These are phyloP conservation scores for Diplazon laetatorius DNA, from an alignment of 2,888 invertebrate species.

Conservation along the genomic window DNA sequence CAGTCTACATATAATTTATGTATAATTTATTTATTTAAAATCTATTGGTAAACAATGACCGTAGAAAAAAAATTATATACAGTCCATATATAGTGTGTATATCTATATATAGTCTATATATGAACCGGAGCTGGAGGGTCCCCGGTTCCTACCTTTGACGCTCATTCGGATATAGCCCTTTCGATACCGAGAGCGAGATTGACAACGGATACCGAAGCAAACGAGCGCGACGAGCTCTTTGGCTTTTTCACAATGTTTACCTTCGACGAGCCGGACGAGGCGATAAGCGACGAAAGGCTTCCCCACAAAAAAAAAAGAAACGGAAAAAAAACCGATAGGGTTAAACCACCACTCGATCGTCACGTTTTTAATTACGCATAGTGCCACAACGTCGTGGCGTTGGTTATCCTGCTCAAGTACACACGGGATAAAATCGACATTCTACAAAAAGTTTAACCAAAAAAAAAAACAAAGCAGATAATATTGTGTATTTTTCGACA, in stretches of 20 bases:
- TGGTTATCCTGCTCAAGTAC: constrained; percentile 65
- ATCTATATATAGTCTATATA: no score
- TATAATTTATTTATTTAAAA: no score
- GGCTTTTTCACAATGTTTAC: constrained; percentile 81
- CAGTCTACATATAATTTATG: no score
- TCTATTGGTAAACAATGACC: no score
- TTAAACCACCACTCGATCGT: constrained; percentile 73
- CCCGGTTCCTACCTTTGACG: constrained; percentile 51
- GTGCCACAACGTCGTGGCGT: constrained; percentile 35
- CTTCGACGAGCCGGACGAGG: constrained; percentile 74
- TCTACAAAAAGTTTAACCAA: constrained; percentile 16
- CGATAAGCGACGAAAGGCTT: constrained; percentile 74
- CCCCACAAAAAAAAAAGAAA: constrained; percentile 59
- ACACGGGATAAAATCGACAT: constrained; percentile 59
- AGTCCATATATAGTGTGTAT: no score
- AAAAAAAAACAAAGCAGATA: no score
- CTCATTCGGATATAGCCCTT: constrained; percentile 38
- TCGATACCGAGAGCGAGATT: constrained; percentile 75
- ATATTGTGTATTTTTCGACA: neutral
- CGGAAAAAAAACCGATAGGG: constrained; percentile 61
- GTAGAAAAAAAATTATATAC: no score
- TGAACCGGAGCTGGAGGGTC: no score
- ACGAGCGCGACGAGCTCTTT: constrained; percentile 71
- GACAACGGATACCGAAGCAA: constrained; percentile 79
- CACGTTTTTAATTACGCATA: constrained; percentile 76